These are phyloP conservation scores for Pterobdella sp. DNA, from an alignment of 2,888 invertebrate species.

Conservation along the genomic window DNA sequence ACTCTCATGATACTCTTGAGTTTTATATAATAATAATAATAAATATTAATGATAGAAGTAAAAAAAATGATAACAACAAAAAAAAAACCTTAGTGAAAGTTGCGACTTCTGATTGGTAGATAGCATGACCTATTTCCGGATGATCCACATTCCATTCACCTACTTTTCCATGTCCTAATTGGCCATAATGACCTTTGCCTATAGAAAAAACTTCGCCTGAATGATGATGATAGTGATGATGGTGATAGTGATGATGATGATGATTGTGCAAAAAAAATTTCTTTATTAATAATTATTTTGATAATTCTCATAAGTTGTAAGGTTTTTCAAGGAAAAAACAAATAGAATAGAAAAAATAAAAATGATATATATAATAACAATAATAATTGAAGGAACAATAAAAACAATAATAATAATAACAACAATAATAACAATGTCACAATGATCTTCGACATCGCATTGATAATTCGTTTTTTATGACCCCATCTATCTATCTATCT, in stretches of 20 bases:
- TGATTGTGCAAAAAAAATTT: conserved; percentile 7
- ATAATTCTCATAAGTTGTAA: background rate
- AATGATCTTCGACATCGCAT: background rate
- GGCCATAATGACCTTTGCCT: conserved; percentile 28
- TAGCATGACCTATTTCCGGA: background rate
- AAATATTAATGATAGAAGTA: no score
- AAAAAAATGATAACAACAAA: no score
- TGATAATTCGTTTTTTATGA: no score
- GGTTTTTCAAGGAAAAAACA: no score
- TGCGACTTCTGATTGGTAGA: conserved; percentile 40
- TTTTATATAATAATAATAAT: no score
- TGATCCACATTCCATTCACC: background rate
- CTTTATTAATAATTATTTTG: background rate
- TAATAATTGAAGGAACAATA: no score
- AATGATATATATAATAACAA: no score
- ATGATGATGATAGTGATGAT: conserved; percentile 26
- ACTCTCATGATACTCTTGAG: no score
- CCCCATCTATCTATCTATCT: no score
- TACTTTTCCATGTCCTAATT: conserved; percentile 19
- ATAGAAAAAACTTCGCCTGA: conserved; percentile 24
- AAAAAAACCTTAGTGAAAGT: conserved; percentile 57
- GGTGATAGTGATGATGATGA: conserved; percentile 26
- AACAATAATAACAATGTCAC: background rate
- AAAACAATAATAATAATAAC: no score
- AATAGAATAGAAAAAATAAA: no score